Base-by-base conservation (phyloP, 2,888 invertebrate species). In the Melieria omissa region DNA sequence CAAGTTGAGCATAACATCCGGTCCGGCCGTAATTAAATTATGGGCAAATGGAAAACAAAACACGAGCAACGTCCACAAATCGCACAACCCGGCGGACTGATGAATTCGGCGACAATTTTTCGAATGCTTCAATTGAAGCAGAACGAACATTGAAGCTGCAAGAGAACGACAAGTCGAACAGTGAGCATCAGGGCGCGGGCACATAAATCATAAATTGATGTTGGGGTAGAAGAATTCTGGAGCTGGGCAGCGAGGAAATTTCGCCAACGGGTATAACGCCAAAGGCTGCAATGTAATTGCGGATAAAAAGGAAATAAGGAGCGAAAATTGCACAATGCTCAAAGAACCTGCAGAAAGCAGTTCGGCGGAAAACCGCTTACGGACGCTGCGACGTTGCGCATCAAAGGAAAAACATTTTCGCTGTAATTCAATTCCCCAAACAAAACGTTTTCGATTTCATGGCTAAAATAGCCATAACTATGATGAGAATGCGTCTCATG, bases 401-500 rank as follows among this genome's bases (percentile, higher is more conserved):
- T 29, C 29, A 29, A 29, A 29, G 3, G 29, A 29, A 29, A 29
- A 29, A 29, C 29, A 29, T 29, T 29, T 29, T 29, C 1, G 29
- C 54, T 42, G 58, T 47, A 52, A 14, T 49, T 61, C 60, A 63
- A 63, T 63, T 63, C 47, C 69, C 61, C 14, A 55, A 63, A 69
- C 63, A 69, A 69, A 69, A 62, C 62, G 63, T 57, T 29, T 69
- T 63, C 69, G 55, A 69, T 63, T 62, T 69, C 54, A 69, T 69
- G 54, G 63, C 55, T 63, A 57, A 63, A 69, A 69, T 63, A 47
- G 55, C 69, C 54, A 69, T 69, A 69, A 63, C 62, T 69, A 69
- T 69, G 69, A 69, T 69, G 69, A 55, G 69, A 69, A 69, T 69
- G 69, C 69, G 63, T 57, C 69, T 57, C 45, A 8, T 63, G 55